Conservation (phyloP, 53 echinoderm and acorn worm genomes). For the Mesocentrotus franciscanus region DNA sequence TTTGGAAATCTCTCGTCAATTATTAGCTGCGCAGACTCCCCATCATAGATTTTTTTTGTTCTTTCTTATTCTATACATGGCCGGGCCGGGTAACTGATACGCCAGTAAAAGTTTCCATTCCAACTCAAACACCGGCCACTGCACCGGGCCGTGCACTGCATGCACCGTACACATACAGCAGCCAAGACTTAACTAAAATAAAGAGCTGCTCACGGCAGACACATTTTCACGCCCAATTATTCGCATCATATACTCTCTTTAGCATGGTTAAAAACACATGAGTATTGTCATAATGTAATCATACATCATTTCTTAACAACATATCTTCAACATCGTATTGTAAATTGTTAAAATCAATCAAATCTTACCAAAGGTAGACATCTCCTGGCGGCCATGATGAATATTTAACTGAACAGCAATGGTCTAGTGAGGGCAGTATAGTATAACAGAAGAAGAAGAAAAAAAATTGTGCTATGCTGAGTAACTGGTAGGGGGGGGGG, state of each 20-base stretch:
- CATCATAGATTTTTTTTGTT: no score
- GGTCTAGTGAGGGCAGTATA: not conserved
- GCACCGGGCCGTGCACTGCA: no score
- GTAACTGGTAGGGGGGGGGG: not conserved
- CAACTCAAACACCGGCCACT: not conserved
- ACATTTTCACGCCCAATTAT: not conserved
- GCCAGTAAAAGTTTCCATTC: not conserved
- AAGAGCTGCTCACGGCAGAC: not conserved
- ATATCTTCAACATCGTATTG: not conserved
- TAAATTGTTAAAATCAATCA: not conserved
- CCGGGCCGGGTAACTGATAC: no score
- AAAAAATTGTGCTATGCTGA: no score
- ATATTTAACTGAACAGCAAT: not conserved
- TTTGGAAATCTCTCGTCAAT: no score
- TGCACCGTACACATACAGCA: not conserved
- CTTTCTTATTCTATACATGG: no score
- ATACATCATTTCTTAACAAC: not conserved
- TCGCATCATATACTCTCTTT: not conserved
- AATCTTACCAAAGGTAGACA: slow-evolving; percentile 46
- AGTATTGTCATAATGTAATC: not conserved
- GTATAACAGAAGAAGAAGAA: no score
- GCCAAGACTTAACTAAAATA: not conserved
- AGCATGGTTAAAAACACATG: not conserved
- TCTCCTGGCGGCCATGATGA: slow-evolving; percentile 53
- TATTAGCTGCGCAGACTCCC: no score